phyloP scores from a whole-genome alignment of 1,140 invertebrate species.

The Drosophila chauvacae region DNA sequence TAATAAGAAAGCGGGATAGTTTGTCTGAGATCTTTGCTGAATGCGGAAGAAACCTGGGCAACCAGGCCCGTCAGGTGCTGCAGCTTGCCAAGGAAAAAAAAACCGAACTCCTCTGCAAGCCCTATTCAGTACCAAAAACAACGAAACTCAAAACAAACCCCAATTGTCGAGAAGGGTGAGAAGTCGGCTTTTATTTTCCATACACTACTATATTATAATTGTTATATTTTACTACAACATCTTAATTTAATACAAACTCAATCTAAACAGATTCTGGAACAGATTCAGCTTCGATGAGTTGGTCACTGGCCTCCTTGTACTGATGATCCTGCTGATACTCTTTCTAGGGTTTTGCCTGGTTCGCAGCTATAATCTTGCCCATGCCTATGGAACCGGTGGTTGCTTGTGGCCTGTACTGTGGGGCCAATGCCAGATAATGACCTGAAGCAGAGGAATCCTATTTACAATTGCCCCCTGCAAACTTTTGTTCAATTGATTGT shows the following conservation, averaged over 20 bases:
- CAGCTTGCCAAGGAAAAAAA: neutral
- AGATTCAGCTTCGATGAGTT: neutral
- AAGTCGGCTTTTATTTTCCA: neutral
- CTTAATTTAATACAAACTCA: neutral
- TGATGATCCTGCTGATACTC: neutral
- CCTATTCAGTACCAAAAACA: neutral
- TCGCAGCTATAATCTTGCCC: conserved; percentile 37
- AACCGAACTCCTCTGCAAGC: too few species aligned
- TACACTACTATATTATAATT: neutral
- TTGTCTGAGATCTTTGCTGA: conserved; percentile 4
- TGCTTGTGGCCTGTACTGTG: conserved; percentile 36
- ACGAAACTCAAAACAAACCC: too few species aligned
- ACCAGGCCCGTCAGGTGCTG: neutral
- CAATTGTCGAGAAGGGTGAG: neutral
- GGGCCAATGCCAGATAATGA: conserved; percentile 33
- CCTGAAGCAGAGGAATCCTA: neutral
- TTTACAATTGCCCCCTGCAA: neutral
- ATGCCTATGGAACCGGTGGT: conserved; percentile 41
- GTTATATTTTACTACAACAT: neutral
- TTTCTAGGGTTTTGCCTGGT: conserved; percentile 10
- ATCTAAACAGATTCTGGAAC: neutral
- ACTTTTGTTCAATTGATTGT: conserved; percentile 14
- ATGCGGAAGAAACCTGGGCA: neutral
- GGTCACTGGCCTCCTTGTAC: neutral
- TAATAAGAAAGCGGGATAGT: neutral